Evolutionary conservation across 1,140 invertebrate species (phyloP).

Genomic region (Dendrolimus punctatus): DNA sequence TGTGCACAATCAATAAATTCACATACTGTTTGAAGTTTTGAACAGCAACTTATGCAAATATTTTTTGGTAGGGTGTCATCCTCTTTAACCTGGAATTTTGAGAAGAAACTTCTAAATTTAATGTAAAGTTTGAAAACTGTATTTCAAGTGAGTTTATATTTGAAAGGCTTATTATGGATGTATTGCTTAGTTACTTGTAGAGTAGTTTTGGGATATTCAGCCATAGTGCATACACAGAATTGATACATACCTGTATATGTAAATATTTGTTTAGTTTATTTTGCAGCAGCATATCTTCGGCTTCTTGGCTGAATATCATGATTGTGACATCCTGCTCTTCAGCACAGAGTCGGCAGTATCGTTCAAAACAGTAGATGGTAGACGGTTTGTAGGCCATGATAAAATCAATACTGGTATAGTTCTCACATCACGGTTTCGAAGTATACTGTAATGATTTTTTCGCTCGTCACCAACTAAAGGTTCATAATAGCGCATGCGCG

Average conservation of each 20-base stretch:
- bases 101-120: no score
- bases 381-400: constrained; percentile 19
- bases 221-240: background rate
- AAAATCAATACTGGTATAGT: constrained; percentile 4
- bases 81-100: constrained; percentile 47
- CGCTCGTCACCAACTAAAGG: constrained; percentile 22
- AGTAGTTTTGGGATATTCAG: no score
- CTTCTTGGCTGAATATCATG: constrained; percentile 64
- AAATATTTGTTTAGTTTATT: constrained; percentile 64
- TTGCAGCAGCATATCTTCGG: constrained; percentile 58
- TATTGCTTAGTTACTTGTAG: no score
- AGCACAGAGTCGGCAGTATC: constrained; percentile 61
- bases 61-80: constrained; percentile 66
- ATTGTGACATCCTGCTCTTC: constrained; percentile 61
- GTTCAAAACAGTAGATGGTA: constrained; percentile 38
- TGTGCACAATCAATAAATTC: constrained; percentile 60
- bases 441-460: constrained; percentile 42
- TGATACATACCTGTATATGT: constrained; percentile 54
- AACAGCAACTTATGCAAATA: constrained; percentile 64
- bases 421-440: constrained; percentile 7
- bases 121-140: no score
- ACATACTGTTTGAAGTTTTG: constrained; percentile 60
- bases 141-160: no score
- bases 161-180: no score
- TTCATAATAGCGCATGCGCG: constrained; percentile 46